Conservation (phyloP, 2,888 invertebrate species). For the Leptopilina drosophilae region DNA sequence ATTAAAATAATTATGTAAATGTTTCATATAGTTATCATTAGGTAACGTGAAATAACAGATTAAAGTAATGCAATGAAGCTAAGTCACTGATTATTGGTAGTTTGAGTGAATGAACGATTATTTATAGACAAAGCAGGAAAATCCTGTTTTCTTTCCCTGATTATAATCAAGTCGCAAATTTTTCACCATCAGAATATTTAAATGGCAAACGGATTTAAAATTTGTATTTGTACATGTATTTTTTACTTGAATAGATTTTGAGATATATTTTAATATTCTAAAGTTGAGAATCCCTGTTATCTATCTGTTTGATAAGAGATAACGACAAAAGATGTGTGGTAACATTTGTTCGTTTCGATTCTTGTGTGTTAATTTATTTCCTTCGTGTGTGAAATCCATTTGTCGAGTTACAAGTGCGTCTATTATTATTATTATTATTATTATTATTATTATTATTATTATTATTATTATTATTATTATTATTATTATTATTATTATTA, state of each 20-base stretch:
- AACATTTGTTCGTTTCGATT: conserved; percentile 27
- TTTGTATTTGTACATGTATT: neutral
- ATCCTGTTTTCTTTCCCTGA: conserved; percentile 30
- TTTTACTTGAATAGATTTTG: neutral
- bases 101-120: conserved; percentile 35
- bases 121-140: conserved; percentile 35
- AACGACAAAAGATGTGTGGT: conserved; percentile 47
- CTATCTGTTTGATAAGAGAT: conserved; percentile 60
- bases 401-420: neutral
- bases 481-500: neutral
- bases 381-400: conserved; percentile 14
- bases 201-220: neutral
- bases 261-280: conserved; percentile 13
- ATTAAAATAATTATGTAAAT: neutral
- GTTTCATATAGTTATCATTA: conserved; percentile 11
- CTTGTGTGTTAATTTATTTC: conserved; percentile 21
- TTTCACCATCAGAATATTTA: conserved; percentile 1
- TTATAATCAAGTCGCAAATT: conserved; percentile 19
- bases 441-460: neutral
- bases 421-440: neutral
- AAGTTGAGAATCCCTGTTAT: conserved; percentile 59
- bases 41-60: conserved; percentile 28
- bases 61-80: conserved; percentile 30
- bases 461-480: neutral
- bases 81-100: conserved; percentile 32